phyloP scores from a whole-genome alignment of 2,888 invertebrate species.

The Macroteleia sp. region DNA sequence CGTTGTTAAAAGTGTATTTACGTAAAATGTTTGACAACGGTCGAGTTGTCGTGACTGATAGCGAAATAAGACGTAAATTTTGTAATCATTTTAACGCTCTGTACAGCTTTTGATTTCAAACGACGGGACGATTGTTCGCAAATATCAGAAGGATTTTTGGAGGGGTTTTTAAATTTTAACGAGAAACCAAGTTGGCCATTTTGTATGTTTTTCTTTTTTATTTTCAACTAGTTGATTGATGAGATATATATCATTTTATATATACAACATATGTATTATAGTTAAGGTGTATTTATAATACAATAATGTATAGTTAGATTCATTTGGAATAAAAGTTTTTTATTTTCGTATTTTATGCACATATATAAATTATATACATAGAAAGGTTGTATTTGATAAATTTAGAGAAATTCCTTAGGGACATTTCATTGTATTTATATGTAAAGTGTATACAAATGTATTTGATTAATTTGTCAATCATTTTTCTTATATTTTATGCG shows the following conservation, averaged over 20 bases:
- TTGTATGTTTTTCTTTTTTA: conserved; percentile 21
- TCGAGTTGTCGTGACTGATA: conserved; percentile 18
- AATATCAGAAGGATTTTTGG: neutral
- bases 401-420: too few relatives aligned
- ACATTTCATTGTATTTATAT: too few relatives aligned
- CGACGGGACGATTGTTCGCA: neutral
- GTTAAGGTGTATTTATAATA: neutral
- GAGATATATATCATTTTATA: too few relatives aligned
- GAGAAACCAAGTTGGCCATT: too few relatives aligned
- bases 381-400: too few relatives aligned
- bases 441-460: too few relatives aligned
- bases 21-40: neutral
- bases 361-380: too few relatives aligned
- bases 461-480: too few relatives aligned
- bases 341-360: too few relatives aligned
- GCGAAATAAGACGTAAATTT: neutral
- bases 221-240: conserved; percentile 11
- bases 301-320: conserved; percentile 15
- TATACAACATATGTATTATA: neutral
- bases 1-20: neutral
- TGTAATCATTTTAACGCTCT: conserved; percentile 2
- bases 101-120: neutral
- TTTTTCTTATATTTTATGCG: too few relatives aligned
- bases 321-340: too few relatives aligned
- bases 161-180: conserved; percentile 7